These are phyloP conservation scores for Acleris sparsana DNA, from an alignment of 2,888 invertebrate species.

Conservation along the genomic window DNA sequence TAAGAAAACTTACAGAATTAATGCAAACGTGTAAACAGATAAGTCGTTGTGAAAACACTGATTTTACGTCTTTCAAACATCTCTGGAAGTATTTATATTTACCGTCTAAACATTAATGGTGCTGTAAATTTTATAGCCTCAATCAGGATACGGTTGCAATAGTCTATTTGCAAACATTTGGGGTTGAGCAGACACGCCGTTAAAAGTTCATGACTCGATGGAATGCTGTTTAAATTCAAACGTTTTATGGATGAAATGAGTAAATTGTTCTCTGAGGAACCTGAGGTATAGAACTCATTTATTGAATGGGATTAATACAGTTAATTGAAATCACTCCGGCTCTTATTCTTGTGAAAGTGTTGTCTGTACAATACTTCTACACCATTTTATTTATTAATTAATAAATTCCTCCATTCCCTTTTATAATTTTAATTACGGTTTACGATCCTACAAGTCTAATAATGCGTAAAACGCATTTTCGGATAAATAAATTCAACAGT, in stretches of 20 bases:
- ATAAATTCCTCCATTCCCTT: no score
- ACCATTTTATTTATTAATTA: no score
- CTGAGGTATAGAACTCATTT: not conserved
- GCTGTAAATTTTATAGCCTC: slow-evolving; percentile 24
- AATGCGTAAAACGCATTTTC: no score
- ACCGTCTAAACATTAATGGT: slow-evolving; percentile 19
- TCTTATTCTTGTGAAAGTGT: no score
- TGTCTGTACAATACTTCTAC: no score
- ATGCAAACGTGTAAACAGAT: slow-evolving; percentile 1
- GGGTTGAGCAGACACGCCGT: slow-evolving; percentile 11
- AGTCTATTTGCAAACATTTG: slow-evolving; percentile 26
- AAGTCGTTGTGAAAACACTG: slow-evolving; percentile 10
- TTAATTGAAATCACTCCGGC: no score
- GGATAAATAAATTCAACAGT: no score
- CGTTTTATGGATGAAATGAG: slow-evolving; percentile 1
- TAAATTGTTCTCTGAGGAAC: not conserved
- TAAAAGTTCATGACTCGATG: slow-evolving; percentile 24
- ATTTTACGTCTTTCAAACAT: slow-evolving; percentile 3
- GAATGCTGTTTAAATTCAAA: slow-evolving; percentile 4
- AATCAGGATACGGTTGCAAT: slow-evolving; percentile 3
- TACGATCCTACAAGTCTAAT: no score
- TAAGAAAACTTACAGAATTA: not conserved
- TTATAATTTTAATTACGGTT: no score
- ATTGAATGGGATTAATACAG: not conserved
- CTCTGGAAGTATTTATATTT: slow-evolving; percentile 19